These are phyloP conservation scores for Anticlea derivata DNA, from an alignment of 2,888 invertebrate genomes.

Conservation along the genomic window DNA sequence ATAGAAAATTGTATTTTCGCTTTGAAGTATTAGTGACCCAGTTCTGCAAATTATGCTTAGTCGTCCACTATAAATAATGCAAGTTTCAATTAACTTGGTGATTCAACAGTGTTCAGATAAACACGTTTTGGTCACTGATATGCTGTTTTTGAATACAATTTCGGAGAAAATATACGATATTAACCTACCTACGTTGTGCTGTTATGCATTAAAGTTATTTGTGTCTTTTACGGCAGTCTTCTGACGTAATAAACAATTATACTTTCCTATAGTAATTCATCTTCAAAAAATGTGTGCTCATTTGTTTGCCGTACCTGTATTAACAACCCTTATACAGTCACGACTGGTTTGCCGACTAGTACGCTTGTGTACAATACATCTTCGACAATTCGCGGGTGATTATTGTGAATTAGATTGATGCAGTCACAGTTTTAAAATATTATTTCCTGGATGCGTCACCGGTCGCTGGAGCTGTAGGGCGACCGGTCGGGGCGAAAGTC, in stretches of 20 bases:
- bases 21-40: conserved; percentile 43
- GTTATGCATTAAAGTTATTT: too few species aligned
- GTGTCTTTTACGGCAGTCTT: not conserved
- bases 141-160: not conserved
- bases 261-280: not conserved
- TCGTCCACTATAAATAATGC: conserved; percentile 38
- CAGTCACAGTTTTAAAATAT: conserved; percentile 64
- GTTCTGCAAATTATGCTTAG: conserved; percentile 41
- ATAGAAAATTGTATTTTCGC: conserved; percentile 39
- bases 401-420: conserved; percentile 40
- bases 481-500: conserved; percentile 83
- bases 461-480: conserved; percentile 76
- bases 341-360: conserved; percentile 24
- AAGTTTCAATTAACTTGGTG: conserved; percentile 33
- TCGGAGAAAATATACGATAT: too few species aligned
- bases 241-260: not conserved
- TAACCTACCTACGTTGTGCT: too few species aligned
- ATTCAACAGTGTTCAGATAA: conserved; percentile 27
- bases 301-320: conserved; percentile 22
- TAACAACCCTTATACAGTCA: conserved; percentile 33
- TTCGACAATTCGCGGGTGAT: conserved; percentile 12
- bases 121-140: conserved; percentile 10
- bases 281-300: too few species aligned
- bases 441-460: conserved; percentile 79
- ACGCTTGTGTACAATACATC: conserved; percentile 20